Base-by-base conservation (phyloP, 2,888 invertebrate genomes). In the Ophion slaviceki region DNA sequence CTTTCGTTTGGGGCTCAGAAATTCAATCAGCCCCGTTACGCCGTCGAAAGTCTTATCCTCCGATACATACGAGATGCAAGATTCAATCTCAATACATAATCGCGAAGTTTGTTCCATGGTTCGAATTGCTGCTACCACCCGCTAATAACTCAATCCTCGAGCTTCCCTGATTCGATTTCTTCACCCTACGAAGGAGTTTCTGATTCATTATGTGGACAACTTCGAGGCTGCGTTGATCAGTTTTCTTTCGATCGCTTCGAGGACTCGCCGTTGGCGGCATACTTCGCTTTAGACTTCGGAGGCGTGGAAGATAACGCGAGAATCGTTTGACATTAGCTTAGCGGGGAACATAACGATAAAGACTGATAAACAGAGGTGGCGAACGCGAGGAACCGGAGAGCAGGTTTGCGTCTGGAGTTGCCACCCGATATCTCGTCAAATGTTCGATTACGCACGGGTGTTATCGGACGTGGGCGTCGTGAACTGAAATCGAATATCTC, bases 381-480 rank as follows among this genome's bases (percentile, higher is more conserved):
- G 53, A 68, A 67, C 61, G 80, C 70, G 84, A 87, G 82, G 76
- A 68, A 11, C 32, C 45, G 66, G 68, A 61, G 66, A 64, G 53
- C 61, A 72, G 66, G 53, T 24, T 59, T 86, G 70, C 77, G 78
- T 84, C 82, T 82, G 83, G 78, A 85, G 79, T 77, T 82, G 85
- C 75, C 79, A 86, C 64, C 80, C 80, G 83, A 86, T 82, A 88
- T 85, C 83, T 85, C 75, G 82, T 85, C 82, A 86, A 88, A 87
- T 83, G 87, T 89, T 92, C 88, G 89, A 91, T 91, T 90, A 88
- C 87, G 78, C 80, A 72, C 83, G 85, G 85, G 28, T 61, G 76
- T 70, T 90, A 91, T 91, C 90, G 88, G 87, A 89, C 89, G 89
- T 91, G 91, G 91, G 92, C 91, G 91, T 91, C 88, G 89, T 88